Base-by-base conservation (phyloP, 2,797 vertebrate genomes). In the Sebastes itinus region DNA sequence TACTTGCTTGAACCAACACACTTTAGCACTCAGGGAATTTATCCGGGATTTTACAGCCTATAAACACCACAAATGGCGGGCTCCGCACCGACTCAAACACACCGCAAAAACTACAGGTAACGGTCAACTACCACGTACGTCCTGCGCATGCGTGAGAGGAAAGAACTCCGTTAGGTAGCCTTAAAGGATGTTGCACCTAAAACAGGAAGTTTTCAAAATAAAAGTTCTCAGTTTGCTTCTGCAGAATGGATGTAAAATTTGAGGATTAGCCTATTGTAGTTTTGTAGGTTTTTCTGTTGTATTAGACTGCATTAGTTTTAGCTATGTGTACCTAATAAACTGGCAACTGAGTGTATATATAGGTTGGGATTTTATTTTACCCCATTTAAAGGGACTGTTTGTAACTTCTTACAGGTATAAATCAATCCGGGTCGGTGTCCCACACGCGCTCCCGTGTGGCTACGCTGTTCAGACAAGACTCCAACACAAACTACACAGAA, bases 121-220 rank as follows among this genome's bases (percentile, higher is more conserved):
- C 1, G 42, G 42, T 49, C 42, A 49, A 49, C 7, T 18, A 49
- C 7, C 16, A 49, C 3, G 42, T 20, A 18, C 42, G 7, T 49
- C 42, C 42, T 49, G 42, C 42, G 42, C 42, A 49, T 49, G 42
- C 16, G 42, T 49, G 16, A 49, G 0, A 46, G 42, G 42, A 18
- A 46, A 46, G 42, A 20, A 46, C 16, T 46, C 42, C 6, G 0
- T 16, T 0, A 49, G 16, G 16, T 49, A 49, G 42, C 16, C 7
- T 3, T 49, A 49, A 18, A 49, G 42, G 42, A 49, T 38, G 55
- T 25, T 56, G 16, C 30, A 27, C 23, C 22, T 46, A 3, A 28
- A 30, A 35, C 8, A 27, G 11, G n/a, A 28, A 3, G 2, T 16
- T 60, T 78, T 85, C 76, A 77, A 80, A 86, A 86, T 82, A 86